A percentile compares a stretch with the other conserved stretches of the same genome.
Conservation (phyloP, 2,797 vertebrate species). For the Botia almorhae region DNA sequence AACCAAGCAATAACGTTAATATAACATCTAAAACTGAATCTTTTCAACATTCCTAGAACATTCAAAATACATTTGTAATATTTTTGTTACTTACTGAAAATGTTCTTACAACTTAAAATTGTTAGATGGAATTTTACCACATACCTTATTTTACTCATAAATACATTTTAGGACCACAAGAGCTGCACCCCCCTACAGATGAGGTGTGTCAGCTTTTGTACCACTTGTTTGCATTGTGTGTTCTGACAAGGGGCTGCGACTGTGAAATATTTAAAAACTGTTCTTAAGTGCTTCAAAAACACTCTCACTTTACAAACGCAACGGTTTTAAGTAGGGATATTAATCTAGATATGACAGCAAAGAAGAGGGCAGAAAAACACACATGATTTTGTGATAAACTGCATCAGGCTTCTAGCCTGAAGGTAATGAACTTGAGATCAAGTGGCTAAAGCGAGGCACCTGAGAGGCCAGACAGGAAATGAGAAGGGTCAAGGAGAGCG, state of each 20-base stretch:
- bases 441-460: constrained; percentile 1
- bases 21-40: no score
- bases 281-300: constrained; percentile 13
- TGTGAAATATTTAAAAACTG: not conserved
- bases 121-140: not conserved
- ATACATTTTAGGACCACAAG: not conserved
- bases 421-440: constrained; percentile 31
- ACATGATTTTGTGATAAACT: constrained; percentile 3
- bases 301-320: not conserved
- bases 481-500: constrained; percentile 59
- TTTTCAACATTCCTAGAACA: no score
- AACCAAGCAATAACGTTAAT: no score
- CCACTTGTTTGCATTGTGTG: not conserved
- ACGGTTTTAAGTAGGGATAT: not conserved
- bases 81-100: no score
- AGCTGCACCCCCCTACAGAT: not conserved
- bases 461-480: constrained; percentile 37
- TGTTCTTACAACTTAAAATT: no score
- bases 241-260: not conserved
- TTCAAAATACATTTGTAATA: no score
- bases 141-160: not conserved
- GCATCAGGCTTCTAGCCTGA: not conserved
- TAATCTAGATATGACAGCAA: not conserved
- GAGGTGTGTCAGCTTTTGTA: not conserved
- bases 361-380: constrained; percentile 2